Base-by-base conservation (phyloP, 1,140 invertebrate genomes). In the Drosophila navojoa region DNA sequence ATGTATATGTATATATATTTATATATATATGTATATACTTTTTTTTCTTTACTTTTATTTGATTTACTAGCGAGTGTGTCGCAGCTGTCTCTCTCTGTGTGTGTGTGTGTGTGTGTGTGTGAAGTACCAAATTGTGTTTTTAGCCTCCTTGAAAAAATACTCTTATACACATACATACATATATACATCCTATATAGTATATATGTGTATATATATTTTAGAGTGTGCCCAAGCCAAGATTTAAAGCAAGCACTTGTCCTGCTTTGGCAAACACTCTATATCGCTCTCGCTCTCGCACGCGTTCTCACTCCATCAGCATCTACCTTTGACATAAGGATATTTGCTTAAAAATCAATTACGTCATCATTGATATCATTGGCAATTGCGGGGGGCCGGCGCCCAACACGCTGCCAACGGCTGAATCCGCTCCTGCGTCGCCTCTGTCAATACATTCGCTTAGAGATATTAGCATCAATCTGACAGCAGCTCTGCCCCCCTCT, bases 341-440 rank as follows among this genome's bases (percentile, higher is more conserved):
- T 89, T 89, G 80, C 84, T 90, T 89, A 89, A 89, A 89, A 89
- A 89, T 89, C 84, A 89, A 89, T 89, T 89, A 89, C 80, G 85
- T 89, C 84, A 89, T 89, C 85, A 89, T 89, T 89, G 84, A 89
- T 67, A 90, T 80, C 80, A 38, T 38, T 80, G 84, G 60, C 84
- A 89, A 90, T 89, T 84, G 84, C 45, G 71, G 71, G 71, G 44
- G 66, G 70, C 62, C 54, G 47, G 62, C 55, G 45, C 67, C 66
- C 67, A 60, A 55, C 35, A 2, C 11, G 1, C 35, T 38, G 35
- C 35, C 50, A 53, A 45, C 15, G 13, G 32, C 62, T 27, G 42
- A 44, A 35, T 19, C 16, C 42, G 11, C n/a, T 27, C 27, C 22
- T 45, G 29, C 16, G 38, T 71, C 45, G 15, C 64, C 53, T 44